Base-by-base conservation (phyloP, 1,140 invertebrate genomes). In the Cylas formicarius region DNA sequence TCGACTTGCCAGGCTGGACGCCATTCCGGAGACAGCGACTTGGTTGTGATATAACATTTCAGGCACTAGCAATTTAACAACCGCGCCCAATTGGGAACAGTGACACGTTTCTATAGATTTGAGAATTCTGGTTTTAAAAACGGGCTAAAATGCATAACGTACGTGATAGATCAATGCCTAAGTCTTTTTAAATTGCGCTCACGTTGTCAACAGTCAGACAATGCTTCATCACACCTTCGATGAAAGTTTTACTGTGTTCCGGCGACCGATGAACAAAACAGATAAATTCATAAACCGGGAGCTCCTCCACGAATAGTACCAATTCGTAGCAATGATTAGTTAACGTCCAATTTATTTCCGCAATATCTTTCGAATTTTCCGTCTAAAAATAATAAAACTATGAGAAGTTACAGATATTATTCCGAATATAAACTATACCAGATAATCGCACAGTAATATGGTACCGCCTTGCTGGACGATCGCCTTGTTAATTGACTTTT, bases 271-370 rank as follows among this genome's bases (percentile, higher is more conserved):
- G 79, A 32, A 83, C 69, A 26, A 77, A 72, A 42, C 75, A 72
- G 35, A 72, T 61, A 46, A 84, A 74, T 58, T 83, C 78, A 20
- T 70, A 70, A 1, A 82, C 73, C 0, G 81, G 81, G n/a, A 74
- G 66, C 53, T 77, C 81, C 28, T 67, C 62, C 1, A 72, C 72
- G 4, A 81, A 61, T 21, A 70, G 65, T 9, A 90, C 74, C 0
- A 87, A 66, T 16, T 82, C 74, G 51, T 78, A 71, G 0, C 84
- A 76, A 52, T 86, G 76, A 57, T 83, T 81, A 1, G 80, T 74
- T 14, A 90, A 63, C n/a, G 90, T 62, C 84, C 84, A 90, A 0
- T 78, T 77, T 22, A 88, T 65, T 42, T 84, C 78, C 17, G 86
- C 79, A 2, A 72, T 79, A 62, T 87, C 81, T 39, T 72, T 73